These are phyloP conservation scores for Scaptomyza graminum DNA, from an alignment of 1,140 invertebrate species.

Conservation along the genomic window DNA sequence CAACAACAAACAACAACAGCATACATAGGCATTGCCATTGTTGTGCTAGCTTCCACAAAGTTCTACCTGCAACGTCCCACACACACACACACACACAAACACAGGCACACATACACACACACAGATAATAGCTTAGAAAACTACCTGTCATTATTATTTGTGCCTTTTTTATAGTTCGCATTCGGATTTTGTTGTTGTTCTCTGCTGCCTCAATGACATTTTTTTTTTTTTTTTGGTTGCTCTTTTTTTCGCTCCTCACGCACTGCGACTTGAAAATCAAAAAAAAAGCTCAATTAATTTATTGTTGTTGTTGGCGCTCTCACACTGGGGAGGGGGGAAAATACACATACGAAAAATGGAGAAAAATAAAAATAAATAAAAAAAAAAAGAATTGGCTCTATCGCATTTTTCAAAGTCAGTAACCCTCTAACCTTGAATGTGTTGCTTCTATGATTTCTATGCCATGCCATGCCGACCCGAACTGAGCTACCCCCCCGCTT, in stretches of 20 bases:
- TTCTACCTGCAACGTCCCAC: constrained; percentile 74
- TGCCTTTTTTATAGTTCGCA: constrained; percentile 53
- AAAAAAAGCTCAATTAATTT: constrained; percentile 74
- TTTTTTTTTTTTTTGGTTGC: constrained; percentile 19
- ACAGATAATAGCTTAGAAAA: constrained; percentile 62
- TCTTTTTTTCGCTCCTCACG: constrained; percentile 41
- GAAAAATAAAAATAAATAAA: constrained; percentile 34
- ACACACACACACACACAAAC: constrained; percentile 47
- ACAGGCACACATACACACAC: constrained; percentile 41
- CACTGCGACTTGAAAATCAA: constrained; percentile 68
- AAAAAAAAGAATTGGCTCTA: constrained; percentile 61
- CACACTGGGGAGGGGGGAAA: background rate
- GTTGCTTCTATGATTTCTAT: constrained; percentile 44
- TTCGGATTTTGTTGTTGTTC: constrained; percentile 18
- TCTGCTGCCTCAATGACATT: constrained; percentile 59
- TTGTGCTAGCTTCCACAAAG: constrained; percentile 33
- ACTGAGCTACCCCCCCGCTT: background rate
- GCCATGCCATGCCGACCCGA: constrained; percentile 54
- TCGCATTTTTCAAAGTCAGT: constrained; percentile 82
- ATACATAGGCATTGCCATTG: constrained; percentile 18
- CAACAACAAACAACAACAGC: constrained; percentile 32
- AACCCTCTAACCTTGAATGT: constrained; percentile 82
- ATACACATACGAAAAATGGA: constrained; percentile 4
- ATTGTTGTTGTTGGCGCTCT: constrained; percentile 32
- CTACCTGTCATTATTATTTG: constrained; percentile 78